These are phyloP conservation scores for Romanogobio albipinnatus DNA, from an alignment of 2,113 vertebrate species.

Conservation along the genomic window DNA sequence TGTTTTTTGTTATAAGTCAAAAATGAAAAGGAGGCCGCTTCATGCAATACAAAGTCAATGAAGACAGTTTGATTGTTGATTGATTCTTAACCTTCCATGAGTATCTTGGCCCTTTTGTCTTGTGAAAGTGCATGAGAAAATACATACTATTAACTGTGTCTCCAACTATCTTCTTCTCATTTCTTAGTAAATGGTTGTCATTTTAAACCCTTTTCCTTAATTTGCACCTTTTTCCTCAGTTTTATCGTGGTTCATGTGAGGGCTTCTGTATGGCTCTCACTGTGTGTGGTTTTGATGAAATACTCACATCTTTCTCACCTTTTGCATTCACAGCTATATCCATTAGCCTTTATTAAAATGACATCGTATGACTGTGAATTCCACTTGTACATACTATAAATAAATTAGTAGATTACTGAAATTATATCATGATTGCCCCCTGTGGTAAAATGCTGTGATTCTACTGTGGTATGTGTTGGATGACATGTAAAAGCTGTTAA, in stretches of 20 bases:
- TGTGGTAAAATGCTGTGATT: neutral
- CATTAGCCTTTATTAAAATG: neutral
- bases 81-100: constrained; percentile 50
- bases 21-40: too few relatives aligned
- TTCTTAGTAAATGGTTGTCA: neutral
- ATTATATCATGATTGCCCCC: neutral
- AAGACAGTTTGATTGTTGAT: constrained; percentile 24
- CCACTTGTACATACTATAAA: neutral
- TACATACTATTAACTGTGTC: too few relatives aligned
- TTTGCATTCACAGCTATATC: neutral
- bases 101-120: neutral
- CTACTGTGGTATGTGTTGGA: neutral
- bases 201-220: neutral
- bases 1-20: too few relatives aligned
- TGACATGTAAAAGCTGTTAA: too few relatives aligned
- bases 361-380: neutral
- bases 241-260: neutral
- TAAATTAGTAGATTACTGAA: neutral
- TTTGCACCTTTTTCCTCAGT: neutral
- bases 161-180: neutral
- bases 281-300: too few relatives aligned
- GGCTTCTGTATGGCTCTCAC: neutral
- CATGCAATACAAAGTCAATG: too few relatives aligned
- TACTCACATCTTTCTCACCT: too few relatives aligned
- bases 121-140: neutral